Conservation (phyloP, 2,797 vertebrate genomes). For the Hypotaenidia philippensis region DNA sequence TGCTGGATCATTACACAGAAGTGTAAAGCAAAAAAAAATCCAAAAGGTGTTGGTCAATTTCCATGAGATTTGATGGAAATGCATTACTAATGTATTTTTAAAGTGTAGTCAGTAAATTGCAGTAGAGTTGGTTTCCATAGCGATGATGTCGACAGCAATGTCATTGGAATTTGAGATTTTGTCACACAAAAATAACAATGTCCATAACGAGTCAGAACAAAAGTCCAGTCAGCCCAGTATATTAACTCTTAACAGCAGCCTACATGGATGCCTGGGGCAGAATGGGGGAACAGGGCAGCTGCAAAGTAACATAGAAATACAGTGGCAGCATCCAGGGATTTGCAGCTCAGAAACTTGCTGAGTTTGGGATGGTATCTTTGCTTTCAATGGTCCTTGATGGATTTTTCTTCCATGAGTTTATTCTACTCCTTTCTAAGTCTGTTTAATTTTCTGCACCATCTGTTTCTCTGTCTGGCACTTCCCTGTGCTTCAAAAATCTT, state of each 20-base stretch:
- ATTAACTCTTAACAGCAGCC: neutral
- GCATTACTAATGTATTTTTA: constrained; percentile 13
- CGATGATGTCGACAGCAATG: neutral
- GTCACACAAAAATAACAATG: neutral
- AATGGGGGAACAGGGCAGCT: neutral
- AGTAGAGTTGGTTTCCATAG: constrained; percentile 31
- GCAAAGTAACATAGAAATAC: neutral
- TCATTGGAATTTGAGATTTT: neutral
- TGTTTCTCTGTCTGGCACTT: neutral
- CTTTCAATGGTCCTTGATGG: neutral
- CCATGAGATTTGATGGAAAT: constrained; percentile 3
- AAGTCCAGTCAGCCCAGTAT: neutral
- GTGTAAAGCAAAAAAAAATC: neutral
- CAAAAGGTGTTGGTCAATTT: neutral
- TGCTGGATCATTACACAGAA: constrained; percentile 25
- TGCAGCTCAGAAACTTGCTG: neutral
- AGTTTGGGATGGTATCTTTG: neutral
- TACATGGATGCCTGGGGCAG: neutral
- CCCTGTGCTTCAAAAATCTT: neutral
- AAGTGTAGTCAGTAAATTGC: constrained; percentile 4
- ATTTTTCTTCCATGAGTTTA: neutral
- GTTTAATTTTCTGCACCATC: neutral
- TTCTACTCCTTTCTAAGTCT: neutral
- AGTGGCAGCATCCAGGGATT: neutral
- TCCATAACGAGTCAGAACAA: neutral